Evolutionary conservation across 2,888 invertebrate genomes (phyloP).

Genomic region (Nomada fabriciana): DNA sequence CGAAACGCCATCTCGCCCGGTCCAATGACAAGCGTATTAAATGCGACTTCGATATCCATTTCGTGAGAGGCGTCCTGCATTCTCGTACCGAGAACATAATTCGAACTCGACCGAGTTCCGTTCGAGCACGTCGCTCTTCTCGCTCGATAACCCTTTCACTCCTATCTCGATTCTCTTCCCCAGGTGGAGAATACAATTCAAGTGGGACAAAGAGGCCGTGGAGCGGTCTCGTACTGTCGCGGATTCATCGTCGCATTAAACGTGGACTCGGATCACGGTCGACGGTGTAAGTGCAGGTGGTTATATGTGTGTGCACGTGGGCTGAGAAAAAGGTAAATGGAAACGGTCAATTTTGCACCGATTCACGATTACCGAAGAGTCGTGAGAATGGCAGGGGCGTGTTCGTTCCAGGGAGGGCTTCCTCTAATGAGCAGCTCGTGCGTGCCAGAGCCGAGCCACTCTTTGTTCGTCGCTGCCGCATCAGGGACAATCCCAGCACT

Average conservation of each 20-base stretch:
- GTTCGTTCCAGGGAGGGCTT: slow-evolving; percentile 55
- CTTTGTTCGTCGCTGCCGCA: slow-evolving; percentile 58
- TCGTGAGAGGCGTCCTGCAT: slow-evolving; percentile 40
- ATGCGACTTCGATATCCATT: slow-evolving; percentile 56
- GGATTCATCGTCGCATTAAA: not conserved
- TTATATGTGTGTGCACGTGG: not conserved
- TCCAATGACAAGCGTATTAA: slow-evolving; percentile 53
- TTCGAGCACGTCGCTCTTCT: not conserved
- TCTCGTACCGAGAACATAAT: slow-evolving; percentile 38
- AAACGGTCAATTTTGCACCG: slow-evolving; percentile 62
- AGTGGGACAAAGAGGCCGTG: too few species aligned
- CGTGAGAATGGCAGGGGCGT: slow-evolving; percentile 58
- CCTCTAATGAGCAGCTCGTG: slow-evolving; percentile 67
- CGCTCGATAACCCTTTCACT: slow-evolving; percentile 1
- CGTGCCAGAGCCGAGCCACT: slow-evolving; percentile 53
- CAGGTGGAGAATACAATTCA: too few species aligned
- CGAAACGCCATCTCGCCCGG: slow-evolving; percentile 40
- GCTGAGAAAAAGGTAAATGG: slow-evolving; percentile 49
- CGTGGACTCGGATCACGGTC: not conserved
- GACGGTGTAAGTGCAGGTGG: not conserved
- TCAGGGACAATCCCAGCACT: slow-evolving; percentile 62
- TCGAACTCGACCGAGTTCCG: slow-evolving; percentile 38
- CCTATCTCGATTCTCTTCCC: not conserved
- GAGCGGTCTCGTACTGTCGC: not conserved
- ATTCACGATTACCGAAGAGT: slow-evolving; percentile 62